Evolutionary conservation across 1,140 invertebrate genomes (phyloP).

Genomic region (Musca domestica): DNA sequence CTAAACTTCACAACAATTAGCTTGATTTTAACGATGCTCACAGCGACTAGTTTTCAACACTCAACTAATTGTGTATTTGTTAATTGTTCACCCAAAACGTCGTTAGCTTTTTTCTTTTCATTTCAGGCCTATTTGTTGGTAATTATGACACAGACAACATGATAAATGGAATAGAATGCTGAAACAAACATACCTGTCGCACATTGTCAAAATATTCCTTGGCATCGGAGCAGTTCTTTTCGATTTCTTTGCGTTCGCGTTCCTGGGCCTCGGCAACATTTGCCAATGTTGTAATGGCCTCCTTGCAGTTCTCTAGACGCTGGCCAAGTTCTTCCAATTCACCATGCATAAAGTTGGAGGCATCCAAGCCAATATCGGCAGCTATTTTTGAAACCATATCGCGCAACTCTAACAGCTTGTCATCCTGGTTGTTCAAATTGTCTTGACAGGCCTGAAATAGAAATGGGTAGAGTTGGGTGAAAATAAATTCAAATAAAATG

Average conservation of each 20-base stretch:
- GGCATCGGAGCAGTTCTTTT: slow-evolving; percentile 60
- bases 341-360: slow-evolving; percentile 65
- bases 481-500: background rate
- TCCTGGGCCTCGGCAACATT: slow-evolving; percentile 70
- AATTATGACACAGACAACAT: too few species aligned
- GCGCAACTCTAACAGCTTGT: slow-evolving; percentile 67
- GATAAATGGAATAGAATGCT: too few species aligned
- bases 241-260: slow-evolving; percentile 58
- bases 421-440: slow-evolving; percentile 68
- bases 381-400: slow-evolving; percentile 75
- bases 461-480: background rate
- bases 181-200: slow-evolving; percentile 59
- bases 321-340: slow-evolving; percentile 75
- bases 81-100: too few species aligned
- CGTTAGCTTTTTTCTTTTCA: too few species aligned
- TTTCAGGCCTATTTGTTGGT: too few species aligned
- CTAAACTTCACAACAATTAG: too few species aligned
- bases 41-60: too few species aligned
- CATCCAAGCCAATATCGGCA: slow-evolving; percentile 71
- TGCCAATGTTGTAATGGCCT: slow-evolving; percentile 69
- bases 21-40: too few species aligned
- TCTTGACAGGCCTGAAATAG: slow-evolving; percentile 68
- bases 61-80: too few species aligned
- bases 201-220: slow-evolving; percentile 64
- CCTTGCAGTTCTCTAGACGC: slow-evolving; percentile 71